Evolutionary conservation across 2,113 vertebrate genomes (phyloP).

Genomic region (Leucosticte australis): DNA sequence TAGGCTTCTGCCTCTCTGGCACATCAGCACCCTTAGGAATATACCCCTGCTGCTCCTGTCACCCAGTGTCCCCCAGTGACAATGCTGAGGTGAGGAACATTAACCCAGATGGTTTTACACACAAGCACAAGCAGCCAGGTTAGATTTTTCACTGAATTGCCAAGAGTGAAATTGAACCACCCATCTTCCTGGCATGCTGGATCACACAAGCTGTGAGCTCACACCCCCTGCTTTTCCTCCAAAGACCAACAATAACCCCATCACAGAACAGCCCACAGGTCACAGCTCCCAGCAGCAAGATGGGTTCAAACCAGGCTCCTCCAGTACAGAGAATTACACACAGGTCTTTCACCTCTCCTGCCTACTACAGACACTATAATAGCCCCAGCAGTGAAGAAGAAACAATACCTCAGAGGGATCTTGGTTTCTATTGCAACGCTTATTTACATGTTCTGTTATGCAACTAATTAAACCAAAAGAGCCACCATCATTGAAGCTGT

Average conservation of each 20-base stretch:
- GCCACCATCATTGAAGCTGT: neutral
- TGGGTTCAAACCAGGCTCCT: neutral
- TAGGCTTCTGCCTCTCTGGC: neutral
- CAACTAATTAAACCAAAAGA: neutral
- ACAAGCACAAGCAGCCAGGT: neutral
- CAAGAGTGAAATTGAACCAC: neutral
- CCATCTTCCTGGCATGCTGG: neutral
- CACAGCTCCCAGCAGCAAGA: neutral
- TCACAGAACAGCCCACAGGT: neutral
- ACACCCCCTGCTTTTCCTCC: neutral
- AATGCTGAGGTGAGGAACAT: neutral
- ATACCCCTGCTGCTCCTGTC: neutral
- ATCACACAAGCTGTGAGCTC: neutral
- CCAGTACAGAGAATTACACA: neutral
- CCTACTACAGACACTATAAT: neutral
- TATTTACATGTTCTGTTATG: slow-evolving; percentile 14
- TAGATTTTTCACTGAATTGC: neutral
- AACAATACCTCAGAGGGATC: slow-evolving; percentile 42
- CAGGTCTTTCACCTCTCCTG: neutral
- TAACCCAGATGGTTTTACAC: neutral
- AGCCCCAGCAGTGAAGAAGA: neutral
- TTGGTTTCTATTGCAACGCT: neutral
- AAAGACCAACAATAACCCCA: neutral
- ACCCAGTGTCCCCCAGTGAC: neutral
- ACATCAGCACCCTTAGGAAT: neutral